Base-by-base conservation (phyloP, 1,140 invertebrate species). In the Bombus cullumanus region DNA sequence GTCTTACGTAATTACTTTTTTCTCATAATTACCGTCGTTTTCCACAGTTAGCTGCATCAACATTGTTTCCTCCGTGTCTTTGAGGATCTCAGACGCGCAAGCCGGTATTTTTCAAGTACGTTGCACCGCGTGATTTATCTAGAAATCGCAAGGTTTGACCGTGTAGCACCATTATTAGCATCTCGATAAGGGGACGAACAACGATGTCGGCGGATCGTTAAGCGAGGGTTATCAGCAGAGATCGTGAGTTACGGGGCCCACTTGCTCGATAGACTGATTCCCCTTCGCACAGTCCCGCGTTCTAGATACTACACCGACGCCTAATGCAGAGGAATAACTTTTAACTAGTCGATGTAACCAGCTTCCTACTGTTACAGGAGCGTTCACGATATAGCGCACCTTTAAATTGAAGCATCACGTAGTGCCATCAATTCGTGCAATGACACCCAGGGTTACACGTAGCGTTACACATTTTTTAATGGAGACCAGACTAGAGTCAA, bases 231-330 rank as follows among this genome's bases (percentile, higher is more conserved):
- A 84, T 84, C 83, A 47, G 37, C 28, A 53, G 53, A 28, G 83
- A 84, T 84, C 83, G 83, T 79, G 83, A 84, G 43, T 84, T 84
- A 84, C 76, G 76, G 79, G 83, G 83, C 66, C 83, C 76, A 84
- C 76, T 84, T 84, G 83, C 76, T n/a, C 66, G 66, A 41, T 78
- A 84, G 41, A 84, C 66, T 84, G 76, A 84, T 84, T 79, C 78
- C 83, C 83, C 83, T 75, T 84, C 43, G 82, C n/a, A 0, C 25
- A 78, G 64, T 78, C 73, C 82, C 64, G 83, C 31, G 83, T 84
- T 84, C 83, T 76, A 84, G 83, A 84, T 84, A 69, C 75, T 43
- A 57, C 18, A 71, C 66, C 37, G 43, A 69, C 53, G 31, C 34
- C 73, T 72, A 57, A 83, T 57, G 31, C 71, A n/a, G 59, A 18